Evolutionary conservation across 2,797 vertebrate species (phyloP).

Genomic region (Geotrypetes seraphini): DNA sequence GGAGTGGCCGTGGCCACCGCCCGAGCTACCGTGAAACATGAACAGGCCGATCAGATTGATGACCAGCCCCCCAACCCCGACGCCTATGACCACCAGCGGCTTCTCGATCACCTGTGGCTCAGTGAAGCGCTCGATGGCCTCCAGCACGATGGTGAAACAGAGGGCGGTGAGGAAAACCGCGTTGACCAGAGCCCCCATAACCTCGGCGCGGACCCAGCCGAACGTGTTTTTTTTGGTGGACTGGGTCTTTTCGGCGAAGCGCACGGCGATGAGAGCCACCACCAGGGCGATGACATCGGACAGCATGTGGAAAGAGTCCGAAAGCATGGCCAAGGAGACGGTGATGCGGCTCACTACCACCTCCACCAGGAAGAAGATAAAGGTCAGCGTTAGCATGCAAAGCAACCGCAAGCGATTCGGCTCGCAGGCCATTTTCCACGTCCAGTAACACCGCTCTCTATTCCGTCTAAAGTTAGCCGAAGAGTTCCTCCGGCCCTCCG

Average conservation of each 20-base stretch:
- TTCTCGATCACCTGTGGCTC: slow-evolving; percentile 83
- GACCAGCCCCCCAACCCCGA: slow-evolving; percentile 76
- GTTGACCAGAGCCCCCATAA: slow-evolving; percentile 96
- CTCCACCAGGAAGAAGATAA: slow-evolving; percentile 87
- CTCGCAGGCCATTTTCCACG: slow-evolving; percentile 61
- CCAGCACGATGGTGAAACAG: slow-evolving; percentile 92
- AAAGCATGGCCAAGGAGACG: slow-evolving; percentile 89
- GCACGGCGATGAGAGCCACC: slow-evolving; percentile 87
- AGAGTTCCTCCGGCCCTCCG: too few species aligned
- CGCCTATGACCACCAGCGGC: slow-evolving; percentile 71
- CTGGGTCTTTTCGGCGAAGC: slow-evolving; percentile 84
- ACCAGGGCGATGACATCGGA: slow-evolving; percentile 92
- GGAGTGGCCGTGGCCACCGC: slow-evolving; percentile 62
- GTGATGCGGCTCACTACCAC: slow-evolving; percentile 90
- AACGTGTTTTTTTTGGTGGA: slow-evolving; percentile 93
- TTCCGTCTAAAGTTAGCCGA: too few species aligned
- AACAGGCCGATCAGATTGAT: slow-evolving; percentile 85
- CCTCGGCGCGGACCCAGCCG: slow-evolving; percentile 95
- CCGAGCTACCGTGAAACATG: slow-evolving; percentile 84
- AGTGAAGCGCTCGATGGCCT: slow-evolving; percentile 87
- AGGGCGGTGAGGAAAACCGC: slow-evolving; percentile 94
- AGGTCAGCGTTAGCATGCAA: slow-evolving; percentile 89
- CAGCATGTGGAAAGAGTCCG: slow-evolving; percentile 95
- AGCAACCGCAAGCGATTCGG: slow-evolving; percentile 76
- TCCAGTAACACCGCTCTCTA: neutral